Percentiles rank a stretch among this genome's conserved stretches.
Evolutionary conservation across 2,113 vertebrate genomes (phyloP).

Genomic region (Romanogobio albipinnatus): DNA sequence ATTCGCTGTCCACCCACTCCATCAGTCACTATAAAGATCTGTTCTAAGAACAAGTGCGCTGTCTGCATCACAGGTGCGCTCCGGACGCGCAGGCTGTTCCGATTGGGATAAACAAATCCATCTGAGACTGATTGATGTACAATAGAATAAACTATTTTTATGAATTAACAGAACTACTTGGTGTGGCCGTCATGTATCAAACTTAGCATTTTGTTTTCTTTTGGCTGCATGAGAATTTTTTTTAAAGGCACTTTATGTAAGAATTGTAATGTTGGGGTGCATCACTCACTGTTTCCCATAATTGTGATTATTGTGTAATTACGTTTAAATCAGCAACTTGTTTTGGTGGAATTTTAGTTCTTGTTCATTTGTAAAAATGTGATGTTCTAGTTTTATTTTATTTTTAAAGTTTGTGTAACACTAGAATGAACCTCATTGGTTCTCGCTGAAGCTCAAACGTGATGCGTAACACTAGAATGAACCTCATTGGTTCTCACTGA

Average conservation of each 20-base stretch:
- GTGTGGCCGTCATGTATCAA: neutral
- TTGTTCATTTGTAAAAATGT: too few relatives aligned
- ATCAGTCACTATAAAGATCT: neutral
- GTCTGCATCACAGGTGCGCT: neutral
- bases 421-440: too few relatives aligned
- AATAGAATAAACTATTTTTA: neutral
- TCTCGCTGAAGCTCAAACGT: too few relatives aligned
- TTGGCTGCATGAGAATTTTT: neutral
- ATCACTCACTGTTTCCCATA: neutral
- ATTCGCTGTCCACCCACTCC: conserved; percentile 34
- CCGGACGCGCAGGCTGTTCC: neutral
- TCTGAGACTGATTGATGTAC: neutral
- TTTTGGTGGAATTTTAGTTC: too few relatives aligned
- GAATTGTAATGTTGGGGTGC: neutral
- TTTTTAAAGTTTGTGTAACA: too few relatives aligned
- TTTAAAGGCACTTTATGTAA: too few relatives aligned
- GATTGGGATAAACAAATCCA: neutral
- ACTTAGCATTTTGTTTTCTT: neutral
- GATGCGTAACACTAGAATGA: too few relatives aligned
- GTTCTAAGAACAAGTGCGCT: neutral
- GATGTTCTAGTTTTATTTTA: too few relatives aligned
- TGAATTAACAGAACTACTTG: neutral
- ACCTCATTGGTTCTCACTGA: too few relatives aligned
- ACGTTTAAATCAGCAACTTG: too few relatives aligned
- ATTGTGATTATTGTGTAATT: neutral